A percentile compares a stretch with the other conserved stretches of the same genome.
These are phyloP conservation scores for Coelopa frigida DNA, from an alignment of 1,140 invertebrate genomes.

Conservation along the genomic window DNA sequence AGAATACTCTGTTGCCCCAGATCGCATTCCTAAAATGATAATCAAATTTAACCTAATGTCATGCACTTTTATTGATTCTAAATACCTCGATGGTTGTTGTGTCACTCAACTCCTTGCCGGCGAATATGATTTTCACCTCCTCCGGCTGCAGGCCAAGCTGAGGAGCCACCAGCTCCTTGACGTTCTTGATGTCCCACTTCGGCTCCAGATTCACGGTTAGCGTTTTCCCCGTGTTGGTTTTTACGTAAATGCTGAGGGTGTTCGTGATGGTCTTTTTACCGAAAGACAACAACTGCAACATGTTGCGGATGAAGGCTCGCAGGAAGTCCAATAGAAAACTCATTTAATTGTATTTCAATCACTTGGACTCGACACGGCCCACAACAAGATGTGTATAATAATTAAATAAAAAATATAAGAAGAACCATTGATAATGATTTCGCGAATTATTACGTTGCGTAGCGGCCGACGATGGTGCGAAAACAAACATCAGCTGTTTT, in stretches of 20 bases:
- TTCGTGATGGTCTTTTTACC: slow-evolving; percentile 54
- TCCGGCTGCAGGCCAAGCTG: slow-evolving; percentile 60
- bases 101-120: slow-evolving; percentile 74
- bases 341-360: no score
- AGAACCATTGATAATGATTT: no score
- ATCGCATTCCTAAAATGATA: slow-evolving; percentile 63
- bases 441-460: no score
- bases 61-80: neutral
- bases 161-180: slow-evolving; percentile 65
- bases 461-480: no score
- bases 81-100: slow-evolving; percentile 61
- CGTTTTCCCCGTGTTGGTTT: slow-evolving; percentile 62
- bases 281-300: slow-evolving; percentile 58
- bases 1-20: slow-evolving; percentile 73
- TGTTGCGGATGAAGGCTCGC: slow-evolving; percentile 51
- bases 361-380: no score
- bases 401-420: neutral
- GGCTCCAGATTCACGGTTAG: slow-evolving; percentile 63
- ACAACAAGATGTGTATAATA: no score
- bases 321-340: slow-evolving; percentile 54
- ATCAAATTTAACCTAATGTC: slow-evolving; percentile 1
- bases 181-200: slow-evolving; percentile 66
- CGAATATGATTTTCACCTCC: slow-evolving; percentile 77
- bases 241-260: slow-evolving; percentile 61
- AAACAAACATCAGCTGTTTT: no score